Conservation (phyloP, 2,888 invertebrate species). For the Tetranychus truncatus region DNA sequence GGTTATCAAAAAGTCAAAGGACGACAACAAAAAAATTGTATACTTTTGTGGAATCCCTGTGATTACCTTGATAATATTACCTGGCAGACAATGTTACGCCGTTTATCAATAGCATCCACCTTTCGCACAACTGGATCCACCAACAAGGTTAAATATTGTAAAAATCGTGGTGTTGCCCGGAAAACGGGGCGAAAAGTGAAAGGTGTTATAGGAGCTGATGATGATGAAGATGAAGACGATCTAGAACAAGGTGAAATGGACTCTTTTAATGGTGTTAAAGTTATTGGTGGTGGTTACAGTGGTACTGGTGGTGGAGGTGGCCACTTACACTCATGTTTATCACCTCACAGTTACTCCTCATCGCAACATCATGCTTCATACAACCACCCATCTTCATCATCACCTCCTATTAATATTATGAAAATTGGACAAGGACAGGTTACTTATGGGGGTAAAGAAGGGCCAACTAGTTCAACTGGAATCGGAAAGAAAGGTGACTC, state of each 20-base stretch:
- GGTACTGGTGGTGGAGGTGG: neutral
- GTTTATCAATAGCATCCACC: neutral
- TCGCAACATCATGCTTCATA: neutral
- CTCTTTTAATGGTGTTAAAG: conserved; percentile 9
- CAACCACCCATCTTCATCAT: neutral
- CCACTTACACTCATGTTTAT: neutral
- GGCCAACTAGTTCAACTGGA: neutral
- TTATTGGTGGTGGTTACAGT: neutral
- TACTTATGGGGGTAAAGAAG: neutral
- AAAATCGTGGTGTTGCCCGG: conserved; percentile 8
- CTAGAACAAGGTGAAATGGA: neutral
- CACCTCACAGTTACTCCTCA: neutral
- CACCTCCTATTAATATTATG: conserved; percentile 6
- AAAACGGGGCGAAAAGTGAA: neutral
- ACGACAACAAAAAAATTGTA: neutral
- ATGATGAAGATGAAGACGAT: conserved; percentile 8
- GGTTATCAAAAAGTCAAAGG: neutral
- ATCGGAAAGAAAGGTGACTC: neutral
- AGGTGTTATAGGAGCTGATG: neutral
- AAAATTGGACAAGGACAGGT: conserved; percentile 2
- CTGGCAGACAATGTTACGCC: neutral
- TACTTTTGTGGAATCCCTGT: no score
- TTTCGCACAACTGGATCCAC: conserved; percentile 3
- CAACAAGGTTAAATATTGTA: conserved; percentile 3
- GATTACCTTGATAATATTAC: no score